Base-by-base conservation (phyloP, 2,113 vertebrate genomes). In the Echinops telfairi region DNA sequence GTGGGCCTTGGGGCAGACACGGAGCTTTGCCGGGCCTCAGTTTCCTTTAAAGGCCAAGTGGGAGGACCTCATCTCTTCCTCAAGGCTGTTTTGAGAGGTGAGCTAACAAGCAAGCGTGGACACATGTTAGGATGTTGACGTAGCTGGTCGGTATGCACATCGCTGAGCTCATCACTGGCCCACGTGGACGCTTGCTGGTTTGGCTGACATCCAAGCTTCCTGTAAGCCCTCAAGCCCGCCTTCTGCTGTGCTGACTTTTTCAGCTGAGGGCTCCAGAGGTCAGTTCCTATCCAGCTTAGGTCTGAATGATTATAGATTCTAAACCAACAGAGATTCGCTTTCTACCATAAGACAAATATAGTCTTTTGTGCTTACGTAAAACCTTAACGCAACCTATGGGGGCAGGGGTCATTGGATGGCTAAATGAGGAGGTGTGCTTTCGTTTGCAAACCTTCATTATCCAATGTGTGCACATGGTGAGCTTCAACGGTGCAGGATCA, bases 1-100 rank as follows among this genome's bases (percentile, higher is more conserved):
- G 38, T 68, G 17, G 0, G 23, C 29, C 0, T 4, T 4, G 6
- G 36, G 2, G 3, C 10, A 62, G 58, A 8, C 6, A 0, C 0
- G 6, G 29, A 20, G 33, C 75, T 19, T 36, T 4, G 0, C 17
- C 8, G 9, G 15, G 78, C 73, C 85, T 91, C 64, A 0, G 71
- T 92, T 80, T 93, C 92, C 92, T 47, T 17, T 36, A n/a, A 68
- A 1, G 0, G 43, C 29, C 27, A 23, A 83, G 57, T 0, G 10
- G 68, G 43, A 19, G 14, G 57, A 53, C 43, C 7, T 0, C 0
- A 4, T 29, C 57, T 57, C 57, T 19, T 7, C 38, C 47, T 27
- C 9, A 0, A 0, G 2, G 64, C 16, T 17, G 66, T 53, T 68
- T 25, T 5, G 23, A 79, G 36, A 33, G 71, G 36, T 83, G 6